Conservation (phyloP, 2,888 invertebrate species). For the Lumbricus terrestris region DNA sequence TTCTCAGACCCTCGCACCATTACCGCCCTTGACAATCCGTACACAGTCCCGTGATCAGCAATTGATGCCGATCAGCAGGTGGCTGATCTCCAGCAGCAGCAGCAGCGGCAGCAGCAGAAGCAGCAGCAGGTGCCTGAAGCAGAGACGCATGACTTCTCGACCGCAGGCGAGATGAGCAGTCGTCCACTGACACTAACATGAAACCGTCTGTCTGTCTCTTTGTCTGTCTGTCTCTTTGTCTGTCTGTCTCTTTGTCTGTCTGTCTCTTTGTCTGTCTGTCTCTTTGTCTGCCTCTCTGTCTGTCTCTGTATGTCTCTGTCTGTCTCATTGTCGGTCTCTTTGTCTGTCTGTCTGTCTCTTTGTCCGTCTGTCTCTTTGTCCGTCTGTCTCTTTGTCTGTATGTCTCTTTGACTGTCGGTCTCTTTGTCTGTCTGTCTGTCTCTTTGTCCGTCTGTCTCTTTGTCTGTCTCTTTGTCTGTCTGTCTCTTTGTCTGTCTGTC, state of each 20-base stretch:
- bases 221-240: not conserved
- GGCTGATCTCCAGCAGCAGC: no score
- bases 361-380: not conserved
- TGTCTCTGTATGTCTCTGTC: no score
- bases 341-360: not conserved
- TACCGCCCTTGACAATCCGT: no score
- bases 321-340: not conserved
- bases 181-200: not conserved
- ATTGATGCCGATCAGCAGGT: not conserved
- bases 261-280: not conserved
- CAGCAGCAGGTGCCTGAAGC: no score
- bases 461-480: not conserved
- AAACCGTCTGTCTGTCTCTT: not conserved
- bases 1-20: not conserved
- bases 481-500: not conserved
- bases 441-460: not conserved
- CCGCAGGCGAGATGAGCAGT: not conserved
- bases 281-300: no score
- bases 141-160: not conserved
- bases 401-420: no score
- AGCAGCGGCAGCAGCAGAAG: no score
- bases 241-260: not conserved
- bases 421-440: not conserved
- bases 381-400: no score
- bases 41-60: not conserved